These are phyloP conservation scores for Pogoniulus pusillus DNA, from an alignment of 2,797 vertebrate species.

Conservation along the genomic window DNA sequence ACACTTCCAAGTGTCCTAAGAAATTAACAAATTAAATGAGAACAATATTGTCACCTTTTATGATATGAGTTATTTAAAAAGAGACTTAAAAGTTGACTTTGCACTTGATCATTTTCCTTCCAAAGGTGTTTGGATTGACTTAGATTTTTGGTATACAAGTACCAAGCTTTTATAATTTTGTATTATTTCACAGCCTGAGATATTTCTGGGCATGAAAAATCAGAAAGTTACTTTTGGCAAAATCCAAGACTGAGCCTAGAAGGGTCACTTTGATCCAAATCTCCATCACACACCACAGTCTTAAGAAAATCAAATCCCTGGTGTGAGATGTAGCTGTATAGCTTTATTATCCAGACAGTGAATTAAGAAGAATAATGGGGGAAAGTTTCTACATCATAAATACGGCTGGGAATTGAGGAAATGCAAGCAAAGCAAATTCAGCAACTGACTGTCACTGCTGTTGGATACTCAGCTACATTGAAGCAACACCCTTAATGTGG, in stretches of 20 bases:
- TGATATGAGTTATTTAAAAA: background rate
- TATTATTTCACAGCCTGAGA: background rate
- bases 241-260: background rate
- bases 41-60: background rate
- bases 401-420: background rate
- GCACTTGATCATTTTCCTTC: background rate
- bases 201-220: background rate
- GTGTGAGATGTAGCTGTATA: background rate
- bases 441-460: background rate
- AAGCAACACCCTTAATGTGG: background rate
- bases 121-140: background rate
- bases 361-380: background rate
- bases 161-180: background rate
- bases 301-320: background rate
- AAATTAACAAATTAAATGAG: background rate
- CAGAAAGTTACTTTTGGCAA: background rate
- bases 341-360: too few species aligned
- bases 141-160: background rate
- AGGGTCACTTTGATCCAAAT: background rate
- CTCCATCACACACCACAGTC: accelerated
- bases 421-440: background rate
- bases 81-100: background rate
- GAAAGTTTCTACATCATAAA: background rate
- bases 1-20: background rate
- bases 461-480: background rate